Conservation (phyloP, 2,113 vertebrate species). For the Thoracochromis brauschi region DNA sequence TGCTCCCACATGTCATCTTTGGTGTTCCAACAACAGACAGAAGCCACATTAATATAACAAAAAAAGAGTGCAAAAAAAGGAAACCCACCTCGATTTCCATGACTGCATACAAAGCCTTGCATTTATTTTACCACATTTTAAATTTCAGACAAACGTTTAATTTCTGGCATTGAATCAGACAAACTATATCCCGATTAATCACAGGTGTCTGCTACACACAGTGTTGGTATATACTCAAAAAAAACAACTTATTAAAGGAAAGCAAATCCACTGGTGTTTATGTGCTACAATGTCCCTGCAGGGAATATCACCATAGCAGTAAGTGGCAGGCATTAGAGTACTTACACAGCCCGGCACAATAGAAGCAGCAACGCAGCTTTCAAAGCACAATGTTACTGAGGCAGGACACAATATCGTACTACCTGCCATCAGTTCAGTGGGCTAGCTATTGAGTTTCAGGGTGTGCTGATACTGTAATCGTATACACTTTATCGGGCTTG, state of each 20-base stretch:
- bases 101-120: not conserved
- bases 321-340: constrained; percentile 60
- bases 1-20: not conserved
- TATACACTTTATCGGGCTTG: constrained; percentile 58
- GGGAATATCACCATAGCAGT: constrained; percentile 34
- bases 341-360: constrained; percentile 63
- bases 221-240: not conserved
- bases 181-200: not conserved
- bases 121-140: not conserved
- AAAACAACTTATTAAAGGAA: not conserved
- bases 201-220: not conserved
- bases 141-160: not conserved
- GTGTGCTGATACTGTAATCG: constrained; percentile 56
- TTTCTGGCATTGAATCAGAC: not conserved
- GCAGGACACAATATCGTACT: constrained; percentile 48
- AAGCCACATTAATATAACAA: not conserved
- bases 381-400: constrained; percentile 49
- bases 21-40: not conserved
- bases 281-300: constrained; percentile 1
- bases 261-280: constrained; percentile 6
- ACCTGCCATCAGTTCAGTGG: constrained; percentile 33
- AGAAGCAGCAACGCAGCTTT: constrained; percentile 48
- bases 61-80: not conserved
- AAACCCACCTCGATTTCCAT: not conserved
- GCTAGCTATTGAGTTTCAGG: constrained; percentile 51